Percentiles rank a stretch among this genome's conserved stretches.
Evolutionary conservation across 35 echinoderm and acorn worm genomes (phyloP).

Genomic region (Amphiura filiformis): DNA sequence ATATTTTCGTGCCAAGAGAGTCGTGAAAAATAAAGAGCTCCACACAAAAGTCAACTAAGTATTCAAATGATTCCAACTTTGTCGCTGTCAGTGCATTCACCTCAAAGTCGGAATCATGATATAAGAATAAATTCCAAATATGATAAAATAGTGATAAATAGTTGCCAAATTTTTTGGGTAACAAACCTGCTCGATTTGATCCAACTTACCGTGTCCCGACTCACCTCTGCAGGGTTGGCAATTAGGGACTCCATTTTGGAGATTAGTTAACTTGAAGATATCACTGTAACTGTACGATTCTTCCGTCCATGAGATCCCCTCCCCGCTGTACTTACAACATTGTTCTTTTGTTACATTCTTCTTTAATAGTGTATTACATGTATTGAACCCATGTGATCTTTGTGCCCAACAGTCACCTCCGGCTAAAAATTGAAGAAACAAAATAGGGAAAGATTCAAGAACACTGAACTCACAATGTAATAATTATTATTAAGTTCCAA

Average conservation of each 20-base stretch:
- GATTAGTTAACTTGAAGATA: background rate
- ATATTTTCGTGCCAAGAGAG: no score
- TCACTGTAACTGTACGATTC: background rate
- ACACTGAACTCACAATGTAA: no score
- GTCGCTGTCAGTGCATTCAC: background rate
- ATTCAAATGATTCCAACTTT: background rate
- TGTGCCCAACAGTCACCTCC: background rate
- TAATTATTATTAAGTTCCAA: no score
- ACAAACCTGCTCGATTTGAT: constrained; percentile 6
- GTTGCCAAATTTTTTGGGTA: background rate
- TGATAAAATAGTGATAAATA: no score
- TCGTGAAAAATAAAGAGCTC: no score
- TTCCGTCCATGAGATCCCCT: background rate
- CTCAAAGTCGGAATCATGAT: no score
- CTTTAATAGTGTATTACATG: background rate
- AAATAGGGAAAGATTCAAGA: no score
- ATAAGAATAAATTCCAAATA: no score
- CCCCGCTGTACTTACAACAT: constrained; percentile 10
- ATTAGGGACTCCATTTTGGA: background rate
- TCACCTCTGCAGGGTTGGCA: background rate
- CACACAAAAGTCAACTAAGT: no score
- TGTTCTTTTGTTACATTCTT: background rate
- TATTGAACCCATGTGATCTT: background rate
- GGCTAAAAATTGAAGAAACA: no score
- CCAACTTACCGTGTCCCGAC: background rate